Evolutionary conservation across 30 jellyfish, hydroid and myxozoan genomes (phyloP), one percentile per base, ranked within the genome.

Genomic region (Aurelia sp.): DNA sequence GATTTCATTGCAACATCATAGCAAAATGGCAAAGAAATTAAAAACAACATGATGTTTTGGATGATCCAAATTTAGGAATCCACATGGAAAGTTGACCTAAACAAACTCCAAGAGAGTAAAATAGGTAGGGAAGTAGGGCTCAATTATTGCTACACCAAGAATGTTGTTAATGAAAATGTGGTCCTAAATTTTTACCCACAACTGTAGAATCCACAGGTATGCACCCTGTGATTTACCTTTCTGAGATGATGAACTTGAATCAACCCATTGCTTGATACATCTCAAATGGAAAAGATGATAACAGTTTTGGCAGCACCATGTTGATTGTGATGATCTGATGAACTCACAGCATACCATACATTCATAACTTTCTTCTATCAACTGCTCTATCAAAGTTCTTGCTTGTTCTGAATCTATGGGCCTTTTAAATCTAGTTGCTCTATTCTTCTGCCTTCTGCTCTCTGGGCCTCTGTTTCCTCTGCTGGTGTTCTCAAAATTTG

Each of bases 261-360:
- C 84, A 15, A 90, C 95, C 99, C 99, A 96, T 63, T 86, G 92
- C 74, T 74, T 86, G 60, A 96, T 87, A 64, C 99, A 96, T 16
- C 75, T 74, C 88, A 96, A 73, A 74, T 96, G 99, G 72, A 96
- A 96, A 8, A 96, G 62, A 66, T 96, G 99, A 80, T 67, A 96
- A 59, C 99, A 96, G 24, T 81, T 96, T 31, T 85, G 81, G 73
- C 99, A 96, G 70, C 85, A 91, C 99, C 99, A 96, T 21, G 74
- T 75, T 50, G 95, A 81, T 9, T 82, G 91, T 24, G 92, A 84
- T 55, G 96, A 91, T 41, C 92, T 77, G 16, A 96, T 67, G 13
- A 69, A 33, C 44, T 96, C 99, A 87, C 99, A 96, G 72, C 99
- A 96, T 55, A 96, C 97, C 99, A 96, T 96, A 82, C 99, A 96